phyloP scores from a whole-genome alignment of 2,888 invertebrate species.

The Macaria liturata region DNA sequence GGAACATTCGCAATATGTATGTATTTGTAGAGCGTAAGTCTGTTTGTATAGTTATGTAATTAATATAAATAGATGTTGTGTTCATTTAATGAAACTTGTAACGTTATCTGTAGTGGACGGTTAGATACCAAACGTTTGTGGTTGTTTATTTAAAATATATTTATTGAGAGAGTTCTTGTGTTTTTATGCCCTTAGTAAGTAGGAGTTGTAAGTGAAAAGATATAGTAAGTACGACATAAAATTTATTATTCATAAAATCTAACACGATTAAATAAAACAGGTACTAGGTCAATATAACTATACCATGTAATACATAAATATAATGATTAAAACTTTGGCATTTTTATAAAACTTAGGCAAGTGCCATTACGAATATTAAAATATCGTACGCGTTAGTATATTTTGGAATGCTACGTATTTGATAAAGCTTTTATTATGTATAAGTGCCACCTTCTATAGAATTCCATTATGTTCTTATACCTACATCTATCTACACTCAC shows the following conservation, averaged over 20 bases:
- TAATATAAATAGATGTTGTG: conserved; percentile 11
- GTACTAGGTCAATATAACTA: neutral
- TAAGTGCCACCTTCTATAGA: no score
- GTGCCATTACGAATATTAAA: no score
- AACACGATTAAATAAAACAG: neutral
- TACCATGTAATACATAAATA: conserved; percentile 9
- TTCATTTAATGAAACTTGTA: conserved; percentile 27
- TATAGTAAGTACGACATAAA: conserved; percentile 9
- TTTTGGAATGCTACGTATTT: no score
- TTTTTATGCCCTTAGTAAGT: no score
- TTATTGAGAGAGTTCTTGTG: no score
- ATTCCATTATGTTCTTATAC: no score
- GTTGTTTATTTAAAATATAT: conserved; percentile 8
- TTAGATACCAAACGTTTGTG: conserved; percentile 10
- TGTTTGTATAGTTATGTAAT: neutral
- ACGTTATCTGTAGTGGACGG: conserved; percentile 4
- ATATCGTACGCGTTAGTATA: no score
- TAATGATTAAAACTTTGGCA: conserved; percentile 11
- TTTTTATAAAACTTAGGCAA: neutral
- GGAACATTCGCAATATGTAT: conserved; percentile 23
- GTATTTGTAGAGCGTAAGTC: neutral
- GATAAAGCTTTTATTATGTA: no score
- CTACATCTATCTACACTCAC: no score
- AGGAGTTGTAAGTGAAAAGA: neutral
- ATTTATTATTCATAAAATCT: conserved; percentile 16